Evolutionary conservation across 1,140 invertebrate genomes (phyloP).

Genomic region (Drosophila watanabei): DNA sequence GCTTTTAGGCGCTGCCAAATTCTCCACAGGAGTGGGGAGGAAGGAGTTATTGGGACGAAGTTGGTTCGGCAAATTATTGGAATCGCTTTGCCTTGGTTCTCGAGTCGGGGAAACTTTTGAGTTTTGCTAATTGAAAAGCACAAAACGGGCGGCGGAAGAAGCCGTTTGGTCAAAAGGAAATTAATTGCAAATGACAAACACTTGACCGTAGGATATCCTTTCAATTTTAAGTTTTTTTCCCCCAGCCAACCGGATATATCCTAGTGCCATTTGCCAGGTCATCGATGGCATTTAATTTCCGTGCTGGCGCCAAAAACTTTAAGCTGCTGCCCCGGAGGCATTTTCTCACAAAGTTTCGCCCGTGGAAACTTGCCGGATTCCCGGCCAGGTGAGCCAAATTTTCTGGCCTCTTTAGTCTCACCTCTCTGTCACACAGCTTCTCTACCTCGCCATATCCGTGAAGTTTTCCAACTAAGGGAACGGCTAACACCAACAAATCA

Average conservation of each 20-base stretch:
- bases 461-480: constrained; percentile 42
- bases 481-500: constrained; percentile 54
- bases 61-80: constrained; percentile 63
- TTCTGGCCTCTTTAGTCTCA: constrained; percentile 5
- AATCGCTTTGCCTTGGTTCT: constrained; percentile 52
- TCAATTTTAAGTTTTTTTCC: constrained; percentile 48
- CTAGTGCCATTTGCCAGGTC: constrained; percentile 53
- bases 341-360: constrained; percentile 42
- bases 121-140: constrained; percentile 65
- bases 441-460: not conserved
- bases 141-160: constrained; percentile 63
- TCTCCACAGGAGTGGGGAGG: not conserved
- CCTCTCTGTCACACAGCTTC: not conserved
- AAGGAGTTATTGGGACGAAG: constrained; percentile 3
- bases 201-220: constrained; percentile 67
- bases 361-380: constrained; percentile 36
- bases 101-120: constrained; percentile 54
- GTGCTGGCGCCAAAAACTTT: constrained; percentile 63
- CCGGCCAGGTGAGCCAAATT: constrained; percentile 42
- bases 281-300: constrained; percentile 82
- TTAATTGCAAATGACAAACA: constrained; percentile 83
- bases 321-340: constrained; percentile 26
- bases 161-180: constrained; percentile 73
- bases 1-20: constrained; percentile 73
- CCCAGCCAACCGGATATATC: constrained; percentile 36